phyloP scores from a whole-genome alignment of 1,140 invertebrate genomes.

The Portunus trituberculatus region DNA sequence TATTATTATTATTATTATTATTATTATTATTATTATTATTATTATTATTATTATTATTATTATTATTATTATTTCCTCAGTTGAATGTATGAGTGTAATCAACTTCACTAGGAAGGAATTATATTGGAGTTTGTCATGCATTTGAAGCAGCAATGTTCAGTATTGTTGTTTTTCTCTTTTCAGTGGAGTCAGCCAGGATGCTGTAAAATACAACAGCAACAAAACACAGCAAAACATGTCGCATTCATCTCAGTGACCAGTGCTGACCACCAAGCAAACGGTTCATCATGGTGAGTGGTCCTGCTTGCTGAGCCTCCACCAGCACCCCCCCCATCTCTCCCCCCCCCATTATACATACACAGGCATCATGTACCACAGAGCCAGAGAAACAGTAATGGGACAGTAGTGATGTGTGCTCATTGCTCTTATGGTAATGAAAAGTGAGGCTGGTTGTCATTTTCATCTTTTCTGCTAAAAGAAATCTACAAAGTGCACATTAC shows the following conservation, averaged over 20 bases:
- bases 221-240: not conserved
- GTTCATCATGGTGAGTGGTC: not conserved
- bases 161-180: not conserved
- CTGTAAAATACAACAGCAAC: slow-evolving; percentile 11
- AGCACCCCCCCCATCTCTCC: too few species aligned
- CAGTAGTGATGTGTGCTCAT: not conserved
- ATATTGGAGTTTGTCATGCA: too few species aligned
- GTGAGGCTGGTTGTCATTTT: too few species aligned
- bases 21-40: too few species aligned
- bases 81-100: too few species aligned
- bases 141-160: too few species aligned
- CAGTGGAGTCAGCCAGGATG: slow-evolving; percentile 1
- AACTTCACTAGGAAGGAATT: too few species aligned
- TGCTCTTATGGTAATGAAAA: too few species aligned
- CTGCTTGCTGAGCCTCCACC: not conserved
- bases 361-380: not conserved
- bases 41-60: too few species aligned
- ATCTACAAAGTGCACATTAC: not conserved
- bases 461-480: not conserved
- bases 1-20: too few species aligned
- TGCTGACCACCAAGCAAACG: not conserved
- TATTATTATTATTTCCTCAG: too few species aligned
- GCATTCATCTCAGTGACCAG: not conserved
- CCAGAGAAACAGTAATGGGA: not conserved
- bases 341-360: too few species aligned